Evolutionary conservation across 2,113 vertebrate genomes (phyloP), one percentile per base, ranked within the genome.

Genomic region (Regulus satrapa): DNA sequence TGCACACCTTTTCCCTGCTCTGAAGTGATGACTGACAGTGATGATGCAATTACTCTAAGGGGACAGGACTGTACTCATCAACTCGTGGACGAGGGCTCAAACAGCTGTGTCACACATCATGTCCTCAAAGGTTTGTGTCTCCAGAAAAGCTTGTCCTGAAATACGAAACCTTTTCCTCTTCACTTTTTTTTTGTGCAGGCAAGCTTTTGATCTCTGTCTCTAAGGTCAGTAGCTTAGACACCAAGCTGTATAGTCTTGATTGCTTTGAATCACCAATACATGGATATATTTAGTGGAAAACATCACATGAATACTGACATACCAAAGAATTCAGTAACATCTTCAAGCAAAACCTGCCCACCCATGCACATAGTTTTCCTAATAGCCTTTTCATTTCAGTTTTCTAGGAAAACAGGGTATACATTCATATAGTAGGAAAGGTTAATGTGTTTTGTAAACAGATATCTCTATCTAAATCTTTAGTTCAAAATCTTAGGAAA

Each of bases 171-270:
- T 78, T 67, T 78, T 46, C 13, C 9, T 52, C 28, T 55, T 26
- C 0, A 2, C 8, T 55, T 41, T 78, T 21, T 85, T n/a, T 43
- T 32, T 43, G 38, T 72, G 6, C 14, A 52, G 0, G 0, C 2
- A 72, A 77, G 17, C 9, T 62, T 76, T 67, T 46, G 12, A 3
- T 76, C 93, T 92, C 56, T 63, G 2, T 24, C 46, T 92, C 31
- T n/a, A 15, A 58, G 18, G 7, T 38, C 45, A 64, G 23, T 43
- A 55, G 36, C 16, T 16, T 77, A 26, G 34, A 59, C 24, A 68
- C 1, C 11, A 90, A 64, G 1, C 10, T 56, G n/a, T 54, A 43
- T 54, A 43, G 28, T 40, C 15, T 72, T 61, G 21, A 31, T 43
- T 85, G 43, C 9, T 74, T 45, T 82, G 25, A 85, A 56, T 67